Evolutionary conservation across 2,113 vertebrate species (phyloP).

Genomic region (Daboia siamensis): DNA sequence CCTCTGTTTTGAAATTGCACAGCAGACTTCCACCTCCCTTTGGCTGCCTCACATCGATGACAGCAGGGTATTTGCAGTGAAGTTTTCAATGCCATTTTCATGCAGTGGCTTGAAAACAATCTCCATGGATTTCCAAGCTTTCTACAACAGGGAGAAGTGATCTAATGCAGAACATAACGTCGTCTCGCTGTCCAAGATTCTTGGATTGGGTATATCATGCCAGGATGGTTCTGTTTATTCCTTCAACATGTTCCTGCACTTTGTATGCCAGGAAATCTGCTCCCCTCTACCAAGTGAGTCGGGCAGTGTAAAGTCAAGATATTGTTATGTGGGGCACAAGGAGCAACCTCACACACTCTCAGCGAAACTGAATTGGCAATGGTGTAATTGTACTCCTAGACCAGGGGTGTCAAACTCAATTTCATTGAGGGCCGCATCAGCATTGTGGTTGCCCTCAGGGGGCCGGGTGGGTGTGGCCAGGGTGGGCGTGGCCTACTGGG

Average conservation of each 20-base stretch:
- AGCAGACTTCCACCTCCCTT: background rate
- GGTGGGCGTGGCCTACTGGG: no score
- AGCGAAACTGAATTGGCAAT: background rate
- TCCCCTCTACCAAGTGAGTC: background rate
- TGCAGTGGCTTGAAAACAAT: background rate
- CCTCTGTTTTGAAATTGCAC: background rate
- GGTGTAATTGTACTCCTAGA: background rate
- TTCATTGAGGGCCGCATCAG: no score
- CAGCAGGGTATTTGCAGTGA: background rate
- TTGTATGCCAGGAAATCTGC: background rate
- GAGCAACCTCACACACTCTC: background rate
- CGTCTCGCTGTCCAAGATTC: background rate
- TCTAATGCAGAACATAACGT: background rate
- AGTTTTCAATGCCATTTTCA: background rate
- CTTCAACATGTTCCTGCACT: background rate
- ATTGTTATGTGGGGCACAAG: background rate
- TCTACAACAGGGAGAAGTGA: background rate
- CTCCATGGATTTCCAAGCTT: background rate
- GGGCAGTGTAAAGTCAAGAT: background rate
- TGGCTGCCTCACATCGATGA: background rate
- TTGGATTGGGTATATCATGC: background rate
- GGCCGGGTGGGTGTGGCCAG: no score
- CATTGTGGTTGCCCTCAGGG: no score
- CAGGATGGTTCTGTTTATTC: background rate
- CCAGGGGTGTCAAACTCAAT: no score